Base-by-base conservation (phyloP, 2,888 invertebrate genomes). In the Pachliopta kotzebuea region DNA sequence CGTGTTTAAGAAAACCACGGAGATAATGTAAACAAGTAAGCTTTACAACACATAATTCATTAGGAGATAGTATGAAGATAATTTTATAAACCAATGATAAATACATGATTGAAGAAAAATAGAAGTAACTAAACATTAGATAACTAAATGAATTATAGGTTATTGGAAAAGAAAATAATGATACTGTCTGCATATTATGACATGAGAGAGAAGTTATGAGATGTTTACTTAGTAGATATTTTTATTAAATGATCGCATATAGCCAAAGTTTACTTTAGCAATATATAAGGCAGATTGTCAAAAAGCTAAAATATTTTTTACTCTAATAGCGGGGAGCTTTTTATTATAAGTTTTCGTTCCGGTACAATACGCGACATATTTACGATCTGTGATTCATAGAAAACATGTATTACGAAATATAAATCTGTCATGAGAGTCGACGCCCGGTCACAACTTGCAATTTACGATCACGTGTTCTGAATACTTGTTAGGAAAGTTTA, bases 361-460 rank as follows among this genome's bases (percentile, higher is more conserved):
- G 31, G 42, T 61, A 61, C 60, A 57, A 61, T 58, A 24, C 60
- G 84, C 75, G 89, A 88, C 86, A 84, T 87, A 78, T 88, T 88
- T 88, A 88, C 84, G 88, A 85, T 83, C 77, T 84, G 86, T 80
- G 86, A 88, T 83, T 86, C 81, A 85, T 83, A 87, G 81, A 83
- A 83, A 85, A 85, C 83, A 84, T 83, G 85, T 80, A 81, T 84
- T 65, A 76, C 77, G 81, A 79, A 77, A 80, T 79, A 88, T 89
- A 89, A 89, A 89, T 88, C 88, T 88, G 87, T 89, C 88, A 79
- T 66, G 74, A 70, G 75, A 75, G 84, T 83, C 81, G 83, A 85
- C 86, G 82, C 83, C 79, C 79, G 83, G 80, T 83, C 86, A 85
- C 87, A 87, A 86, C 86, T 87, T 84, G 85, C 87, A 83, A 88